Percentiles rank a stretch among this genome's conserved stretches.
Evolutionary conservation across 1,140 invertebrate species (phyloP).

Genomic region (Drosophila lini): DNA sequence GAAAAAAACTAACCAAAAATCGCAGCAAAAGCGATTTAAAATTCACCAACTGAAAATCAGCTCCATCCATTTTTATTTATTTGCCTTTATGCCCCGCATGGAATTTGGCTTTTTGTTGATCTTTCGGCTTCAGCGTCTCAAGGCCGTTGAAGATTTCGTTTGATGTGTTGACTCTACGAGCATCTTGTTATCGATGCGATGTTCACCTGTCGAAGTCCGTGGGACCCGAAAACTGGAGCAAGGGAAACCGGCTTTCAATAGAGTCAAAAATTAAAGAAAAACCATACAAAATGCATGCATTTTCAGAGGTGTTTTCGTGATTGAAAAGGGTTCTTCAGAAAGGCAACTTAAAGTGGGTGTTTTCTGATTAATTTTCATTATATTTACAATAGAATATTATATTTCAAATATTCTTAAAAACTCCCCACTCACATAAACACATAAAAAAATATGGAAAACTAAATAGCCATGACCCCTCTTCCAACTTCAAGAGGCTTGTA

Average conservation of each 20-base stretch:
- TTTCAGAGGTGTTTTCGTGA: not conserved
- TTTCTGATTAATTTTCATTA: not conserved
- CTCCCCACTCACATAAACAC: not conserved
- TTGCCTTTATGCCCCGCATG: slow-evolving; percentile 12
- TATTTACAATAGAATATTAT: not conserved
- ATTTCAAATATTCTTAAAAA: not conserved
- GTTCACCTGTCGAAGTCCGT: slow-evolving; percentile 28
- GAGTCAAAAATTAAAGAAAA: slow-evolving; percentile 3
- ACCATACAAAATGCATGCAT: not conserved
- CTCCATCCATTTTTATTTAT: slow-evolving; percentile 37
- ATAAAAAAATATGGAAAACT: too few species aligned
- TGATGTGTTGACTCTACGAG: slow-evolving; percentile 27
- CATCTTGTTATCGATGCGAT: slow-evolving; percentile 20
- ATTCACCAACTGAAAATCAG: slow-evolving; percentile 38
- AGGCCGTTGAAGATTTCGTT: slow-evolving; percentile 43
- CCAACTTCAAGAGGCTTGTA: not conserved
- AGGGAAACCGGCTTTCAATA: slow-evolving; percentile 33
- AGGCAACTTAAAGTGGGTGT: not conserved
- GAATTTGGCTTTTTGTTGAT: slow-evolving; percentile 45
- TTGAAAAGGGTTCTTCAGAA: not conserved
- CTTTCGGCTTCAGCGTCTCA: slow-evolving; percentile 27
- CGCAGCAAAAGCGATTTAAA: slow-evolving; percentile 35
- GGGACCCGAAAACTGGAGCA: slow-evolving; percentile 31
- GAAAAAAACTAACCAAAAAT: slow-evolving; percentile 5
- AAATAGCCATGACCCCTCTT: not conserved